These are phyloP conservation scores for Pitta sordida DNA, from an alignment of 2,113 vertebrate species.

Conservation along the genomic window DNA sequence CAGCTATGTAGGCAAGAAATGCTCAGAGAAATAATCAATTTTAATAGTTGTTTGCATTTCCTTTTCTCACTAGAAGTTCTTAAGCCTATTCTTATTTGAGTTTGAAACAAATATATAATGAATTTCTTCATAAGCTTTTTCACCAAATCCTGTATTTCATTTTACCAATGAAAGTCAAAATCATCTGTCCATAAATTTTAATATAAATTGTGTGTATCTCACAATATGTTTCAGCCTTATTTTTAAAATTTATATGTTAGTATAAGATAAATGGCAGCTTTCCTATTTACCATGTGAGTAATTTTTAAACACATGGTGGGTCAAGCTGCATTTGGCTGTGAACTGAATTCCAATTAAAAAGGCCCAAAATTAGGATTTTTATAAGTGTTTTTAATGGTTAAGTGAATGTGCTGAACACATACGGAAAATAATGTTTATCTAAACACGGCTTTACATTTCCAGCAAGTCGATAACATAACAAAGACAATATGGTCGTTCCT, in stretches of 20 bases:
- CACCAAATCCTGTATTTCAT: background rate
- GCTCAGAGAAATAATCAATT: background rate
- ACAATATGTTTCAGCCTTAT: background rate
- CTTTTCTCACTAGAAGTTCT: background rate
- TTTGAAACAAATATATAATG: background rate
- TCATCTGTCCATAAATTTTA: background rate
- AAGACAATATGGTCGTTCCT: background rate
- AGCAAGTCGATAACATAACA: background rate
- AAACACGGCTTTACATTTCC: background rate
- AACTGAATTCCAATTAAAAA: conserved; percentile 32
- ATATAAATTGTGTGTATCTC: background rate
- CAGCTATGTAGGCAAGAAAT: background rate
- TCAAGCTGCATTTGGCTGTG: conserved; percentile 12
- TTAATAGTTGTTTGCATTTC: background rate
- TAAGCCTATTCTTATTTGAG: background rate
- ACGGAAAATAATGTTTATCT: background rate
- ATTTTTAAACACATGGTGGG: conserved; percentile 33
- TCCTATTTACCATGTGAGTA: background rate
- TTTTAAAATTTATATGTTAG: background rate
- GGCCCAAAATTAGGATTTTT: background rate
- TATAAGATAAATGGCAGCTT: background rate
- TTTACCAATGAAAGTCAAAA: background rate
- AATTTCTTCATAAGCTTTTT: background rate
- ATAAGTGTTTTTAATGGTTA: background rate
- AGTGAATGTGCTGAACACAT: background rate